Base-by-base conservation (phyloP, 2,797 vertebrate species). In the Enteromius argenteus region DNA sequence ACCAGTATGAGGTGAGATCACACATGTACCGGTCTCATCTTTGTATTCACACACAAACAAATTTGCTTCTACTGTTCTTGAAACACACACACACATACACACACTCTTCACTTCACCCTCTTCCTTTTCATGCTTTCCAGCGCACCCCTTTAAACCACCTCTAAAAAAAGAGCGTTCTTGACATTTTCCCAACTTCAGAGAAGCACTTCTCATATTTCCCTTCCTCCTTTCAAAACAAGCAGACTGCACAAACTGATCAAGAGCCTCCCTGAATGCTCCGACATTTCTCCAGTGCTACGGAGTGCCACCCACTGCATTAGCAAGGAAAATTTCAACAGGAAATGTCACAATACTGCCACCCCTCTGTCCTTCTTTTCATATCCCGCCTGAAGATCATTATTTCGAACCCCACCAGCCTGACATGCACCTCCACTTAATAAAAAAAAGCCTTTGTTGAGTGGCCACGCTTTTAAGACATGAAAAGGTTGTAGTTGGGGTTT, bases 1-100 rank as follows among this genome's bases (percentile, higher is more conserved):
- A 97, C 85, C 96, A 97, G 87, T 97, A 97, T 6, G 90, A 96
- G 94, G 97, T 97, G 89, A 85, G 81, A 42, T 83, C 77, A 78
- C 56, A 56, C 64, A 37, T 42, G 39, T 44, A 19, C 71, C 23
- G 68, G 56, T 39, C 74, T 87, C 39, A 5, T 46, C 64, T 23
- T 53, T 73, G 58, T 79, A 83, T 86, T 46, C 83, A 74, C 72
- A 82, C 68, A 81, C 85, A 68, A 86, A 83, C 81, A 77, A 32
- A 49, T 84, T 77, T 44, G 30, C 71, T 62, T 68, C 60, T 21
- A 49, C 73, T 74, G 73, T 76, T 84, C 77, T 69, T 84, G 84
- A 87, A 64, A 69, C 75, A 84, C 79, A 60, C 67, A 71, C 76
- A 81, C 79, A 60, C 69, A 71, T 72, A 82, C 3, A 13, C 44